Evolutionary conservation across 92 coral and sea anemone species (phyloP).

Genomic region (Umimayanthus chanpuru): DNA sequence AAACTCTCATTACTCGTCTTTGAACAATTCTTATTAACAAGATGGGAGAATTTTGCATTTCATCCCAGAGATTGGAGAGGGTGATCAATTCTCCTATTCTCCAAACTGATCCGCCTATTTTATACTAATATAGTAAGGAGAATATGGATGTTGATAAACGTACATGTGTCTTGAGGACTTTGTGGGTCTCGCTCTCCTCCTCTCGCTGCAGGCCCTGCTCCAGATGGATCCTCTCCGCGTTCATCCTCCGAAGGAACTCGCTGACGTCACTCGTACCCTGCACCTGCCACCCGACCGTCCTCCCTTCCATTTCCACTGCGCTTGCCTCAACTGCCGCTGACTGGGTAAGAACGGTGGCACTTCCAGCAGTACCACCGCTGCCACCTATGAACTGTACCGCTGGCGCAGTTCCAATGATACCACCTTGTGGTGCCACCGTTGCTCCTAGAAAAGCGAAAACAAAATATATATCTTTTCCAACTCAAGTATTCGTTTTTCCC

Average conservation of each 20-base stretch:
- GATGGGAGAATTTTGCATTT: too few relatives aligned
- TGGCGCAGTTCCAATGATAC: constrained; percentile 23
- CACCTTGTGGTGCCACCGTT: constrained; percentile 1
- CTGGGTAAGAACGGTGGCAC: constrained; percentile 58
- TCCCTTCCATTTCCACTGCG: constrained; percentile 47
- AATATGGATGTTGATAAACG: background rate
- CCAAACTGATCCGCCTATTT: too few relatives aligned
- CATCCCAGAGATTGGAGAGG: background rate
- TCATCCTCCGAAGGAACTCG: constrained; percentile 90
- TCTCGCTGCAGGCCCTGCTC: constrained; percentile 88
- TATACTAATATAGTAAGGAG: background rate
- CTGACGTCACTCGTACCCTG: constrained; percentile 91
- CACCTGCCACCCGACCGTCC: constrained; percentile 71
- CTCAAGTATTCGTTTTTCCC: background rate
- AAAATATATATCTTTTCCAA: background rate
- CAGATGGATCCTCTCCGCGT: constrained; percentile 91
- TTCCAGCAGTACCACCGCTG: constrained; percentile 33
- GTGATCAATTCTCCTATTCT: background rate
- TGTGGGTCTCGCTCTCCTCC: constrained; percentile 90
- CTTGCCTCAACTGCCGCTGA: constrained; percentile 52
- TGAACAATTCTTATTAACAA: too few relatives aligned
- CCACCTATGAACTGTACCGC: constrained; percentile 40
- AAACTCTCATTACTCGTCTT: too few relatives aligned
- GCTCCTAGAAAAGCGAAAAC: background rate
- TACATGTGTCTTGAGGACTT: constrained; percentile 82